Evolutionary conservation across 2,888 invertebrate genomes (phyloP).

Genomic region (Platerodrilus igneus): DNA sequence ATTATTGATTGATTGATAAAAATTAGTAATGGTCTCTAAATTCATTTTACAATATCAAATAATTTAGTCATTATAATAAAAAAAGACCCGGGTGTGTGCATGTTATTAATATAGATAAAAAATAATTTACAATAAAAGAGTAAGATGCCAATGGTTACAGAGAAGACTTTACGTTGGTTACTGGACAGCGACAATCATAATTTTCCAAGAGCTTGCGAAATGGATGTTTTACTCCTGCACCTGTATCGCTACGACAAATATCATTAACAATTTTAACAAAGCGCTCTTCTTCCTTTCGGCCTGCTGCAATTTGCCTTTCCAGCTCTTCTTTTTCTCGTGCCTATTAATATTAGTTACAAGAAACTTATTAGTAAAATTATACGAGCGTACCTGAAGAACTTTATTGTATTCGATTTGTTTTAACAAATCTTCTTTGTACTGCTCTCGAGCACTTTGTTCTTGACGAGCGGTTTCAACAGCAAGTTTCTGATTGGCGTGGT

Average conservation of each 20-base stretch:
- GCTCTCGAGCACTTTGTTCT: constrained; percentile 32
- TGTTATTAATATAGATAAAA: too few relatives aligned
- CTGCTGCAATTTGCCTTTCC: constrained; percentile 37
- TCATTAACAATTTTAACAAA: constrained; percentile 37
- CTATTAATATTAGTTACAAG: too few relatives aligned
- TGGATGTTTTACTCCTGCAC: constrained; percentile 38
- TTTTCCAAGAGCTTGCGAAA: constrained; percentile 39
- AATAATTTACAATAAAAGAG: too few relatives aligned
- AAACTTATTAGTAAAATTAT: too few relatives aligned
- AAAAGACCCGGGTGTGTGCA: too few relatives aligned
- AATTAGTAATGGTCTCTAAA: too few relatives aligned
- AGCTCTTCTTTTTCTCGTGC: constrained; percentile 39
- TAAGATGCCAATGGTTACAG: too few relatives aligned
- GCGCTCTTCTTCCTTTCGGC: constrained; percentile 40
- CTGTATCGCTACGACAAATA: constrained; percentile 31
- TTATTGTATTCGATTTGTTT: constrained; percentile 45
- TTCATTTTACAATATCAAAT: too few relatives aligned
- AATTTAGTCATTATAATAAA: too few relatives aligned
- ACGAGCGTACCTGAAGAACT: constrained; percentile 38
- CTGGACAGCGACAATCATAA: constrained; percentile 37
- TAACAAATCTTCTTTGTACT: constrained; percentile 42
- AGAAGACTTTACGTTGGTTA: constrained; percentile 10
- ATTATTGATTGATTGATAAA: too few relatives aligned
- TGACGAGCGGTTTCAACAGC: constrained; percentile 39
- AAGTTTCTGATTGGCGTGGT: constrained; percentile 39